Evolutionary conservation across 1,140 invertebrate species (phyloP).

Genomic region (Oncopeltus fasciatus): DNA sequence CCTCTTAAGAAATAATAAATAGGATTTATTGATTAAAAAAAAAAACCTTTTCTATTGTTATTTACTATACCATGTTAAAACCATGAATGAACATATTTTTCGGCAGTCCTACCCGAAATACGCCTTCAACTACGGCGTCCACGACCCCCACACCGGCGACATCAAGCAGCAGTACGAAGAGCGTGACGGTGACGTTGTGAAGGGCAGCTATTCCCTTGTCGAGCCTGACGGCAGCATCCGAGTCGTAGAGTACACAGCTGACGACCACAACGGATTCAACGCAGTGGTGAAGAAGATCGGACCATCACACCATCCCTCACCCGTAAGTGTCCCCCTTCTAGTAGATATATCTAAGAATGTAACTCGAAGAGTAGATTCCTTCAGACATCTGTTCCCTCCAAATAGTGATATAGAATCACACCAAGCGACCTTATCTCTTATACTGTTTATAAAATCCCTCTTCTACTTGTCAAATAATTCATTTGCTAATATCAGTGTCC

Average conservation of each 20-base stretch:
- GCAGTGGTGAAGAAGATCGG: conserved; percentile 25
- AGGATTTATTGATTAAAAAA: conserved; percentile 10
- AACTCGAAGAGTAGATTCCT: no score
- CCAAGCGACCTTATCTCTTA: no score
- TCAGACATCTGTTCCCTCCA: no score
- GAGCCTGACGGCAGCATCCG: conserved; percentile 26
- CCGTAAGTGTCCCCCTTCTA: no score
- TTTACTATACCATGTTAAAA: no score
- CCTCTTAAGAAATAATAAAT: neutral
- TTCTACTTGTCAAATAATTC: no score
- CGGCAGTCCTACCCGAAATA: conserved; percentile 21
- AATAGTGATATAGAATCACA: no score
- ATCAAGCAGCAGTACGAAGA: no score
- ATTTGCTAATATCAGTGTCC: no score
- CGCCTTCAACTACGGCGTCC: conserved; percentile 28
- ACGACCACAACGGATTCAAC: conserved; percentile 26
- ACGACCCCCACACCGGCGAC: conserved; percentile 27
- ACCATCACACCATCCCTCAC: neutral
- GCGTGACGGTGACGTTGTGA: conserved; percentile 21
- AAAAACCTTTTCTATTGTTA: conserved; percentile 22
- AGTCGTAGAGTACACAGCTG: conserved; percentile 27
- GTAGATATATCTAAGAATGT: no score
- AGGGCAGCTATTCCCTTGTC: conserved; percentile 21
- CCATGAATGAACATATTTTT: neutral
- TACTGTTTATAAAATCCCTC: no score